Evolutionary conservation across 1,140 invertebrate genomes (phyloP).

Genomic region (Microplitis mediator): DNA sequence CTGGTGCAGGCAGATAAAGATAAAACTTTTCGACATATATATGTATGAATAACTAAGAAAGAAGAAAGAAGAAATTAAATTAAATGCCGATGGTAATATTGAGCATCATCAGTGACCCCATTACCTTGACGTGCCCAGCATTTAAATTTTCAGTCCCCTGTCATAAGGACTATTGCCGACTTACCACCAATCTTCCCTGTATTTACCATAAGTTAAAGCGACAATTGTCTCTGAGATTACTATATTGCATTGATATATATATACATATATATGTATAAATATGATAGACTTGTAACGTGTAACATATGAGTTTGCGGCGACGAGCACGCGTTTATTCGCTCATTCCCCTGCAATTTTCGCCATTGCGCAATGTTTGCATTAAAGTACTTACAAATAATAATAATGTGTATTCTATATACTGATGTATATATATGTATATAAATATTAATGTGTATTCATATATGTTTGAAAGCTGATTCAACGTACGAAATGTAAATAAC

Average conservation of each 20-base stretch:
- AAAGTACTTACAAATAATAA: not conserved
- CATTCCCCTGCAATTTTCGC: not conserved
- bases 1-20: not conserved
- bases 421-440: not conserved
- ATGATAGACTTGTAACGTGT: too few species aligned
- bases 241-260: not conserved
- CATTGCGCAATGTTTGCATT: constrained; percentile 25
- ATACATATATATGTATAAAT: constrained; percentile 1
- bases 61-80: constrained; percentile 13
- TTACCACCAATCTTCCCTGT: constrained; percentile 24
- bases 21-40: not conserved
- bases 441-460: not conserved
- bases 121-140: constrained; percentile 30
- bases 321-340: not conserved
- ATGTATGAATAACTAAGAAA: not conserved
- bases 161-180: constrained; percentile 20
- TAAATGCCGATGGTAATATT: constrained; percentile 17
- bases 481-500: not conserved
- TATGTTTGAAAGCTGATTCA: not conserved
- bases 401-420: too few species aligned
- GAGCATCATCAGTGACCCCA: constrained; percentile 22
- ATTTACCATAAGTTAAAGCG: constrained; percentile 33
- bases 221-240: constrained; percentile 26
- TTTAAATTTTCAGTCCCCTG: constrained; percentile 23
- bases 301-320: not conserved